Evolutionary conservation across 2,888 invertebrate genomes (phyloP).

Genomic region (Drosophila eohydei): DNA sequence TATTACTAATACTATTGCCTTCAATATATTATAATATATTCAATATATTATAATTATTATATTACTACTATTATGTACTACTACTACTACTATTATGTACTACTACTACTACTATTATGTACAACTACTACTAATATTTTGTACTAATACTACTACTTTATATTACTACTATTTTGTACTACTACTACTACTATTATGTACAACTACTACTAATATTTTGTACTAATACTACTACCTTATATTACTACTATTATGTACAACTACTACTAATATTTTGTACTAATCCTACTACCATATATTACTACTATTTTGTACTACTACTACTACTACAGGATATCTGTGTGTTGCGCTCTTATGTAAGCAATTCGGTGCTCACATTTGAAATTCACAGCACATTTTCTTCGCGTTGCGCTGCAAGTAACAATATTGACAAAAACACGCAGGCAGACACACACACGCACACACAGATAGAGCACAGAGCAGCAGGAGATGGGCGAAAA

Average conservation of each 20-base stretch:
- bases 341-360: slow-evolving; percentile 60
- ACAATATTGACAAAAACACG: slow-evolving; percentile 75
- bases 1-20: too few relatives aligned
- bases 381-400: slow-evolving; percentile 81
- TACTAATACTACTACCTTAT: background rate
- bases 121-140: too few relatives aligned
- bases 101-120: background rate
- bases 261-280: background rate
- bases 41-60: too few relatives aligned
- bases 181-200: background rate
- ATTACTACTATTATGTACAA: background rate
- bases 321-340: slow-evolving; percentile 9
- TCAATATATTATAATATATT: too few relatives aligned
- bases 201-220: background rate
- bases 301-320: too few relatives aligned
- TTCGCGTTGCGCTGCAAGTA: slow-evolving; percentile 64
- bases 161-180: background rate
- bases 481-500: slow-evolving; percentile 31
- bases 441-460: slow-evolving; percentile 11
- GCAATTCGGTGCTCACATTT: slow-evolving; percentile 65
- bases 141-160: background rate
- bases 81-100: background rate
- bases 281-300: background rate
- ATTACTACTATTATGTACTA: background rate
- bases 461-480: background rate